phyloP scores from a whole-genome alignment of 2,113 vertebrate species.

The Halichoerus grypus region DNA sequence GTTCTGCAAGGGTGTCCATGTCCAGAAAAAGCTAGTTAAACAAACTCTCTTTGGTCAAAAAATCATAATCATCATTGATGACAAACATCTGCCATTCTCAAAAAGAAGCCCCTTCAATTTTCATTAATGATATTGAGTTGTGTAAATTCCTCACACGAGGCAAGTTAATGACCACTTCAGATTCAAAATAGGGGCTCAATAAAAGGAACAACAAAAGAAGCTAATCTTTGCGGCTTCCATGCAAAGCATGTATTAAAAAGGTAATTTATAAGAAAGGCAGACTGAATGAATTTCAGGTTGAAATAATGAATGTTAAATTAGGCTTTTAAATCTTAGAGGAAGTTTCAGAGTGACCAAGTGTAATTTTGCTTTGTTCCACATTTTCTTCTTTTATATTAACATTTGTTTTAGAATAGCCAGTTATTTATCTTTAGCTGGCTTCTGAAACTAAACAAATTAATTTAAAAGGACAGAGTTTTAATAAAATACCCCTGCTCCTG shows the following conservation, averaged over 20 bases:
- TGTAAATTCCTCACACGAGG: not conserved
- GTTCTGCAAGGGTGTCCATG: not conserved
- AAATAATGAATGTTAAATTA: slow-evolving; percentile 58
- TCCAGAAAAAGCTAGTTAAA: slow-evolving; percentile 11
- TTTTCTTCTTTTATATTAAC: slow-evolving; percentile 57
- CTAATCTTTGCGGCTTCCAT: slow-evolving; percentile 22
- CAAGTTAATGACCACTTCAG: slow-evolving; percentile 21
- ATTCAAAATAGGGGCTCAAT: slow-evolving; percentile 31
- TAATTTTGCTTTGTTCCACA: slow-evolving; percentile 40
- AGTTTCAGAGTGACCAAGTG: slow-evolving; percentile 42
- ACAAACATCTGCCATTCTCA: not conserved
- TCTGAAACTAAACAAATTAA: slow-evolving; percentile 58
- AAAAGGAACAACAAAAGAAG: not conserved
- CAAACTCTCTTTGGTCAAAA: not conserved
- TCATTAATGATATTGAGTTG: not conserved
- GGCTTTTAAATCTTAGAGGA: slow-evolving; percentile 32
- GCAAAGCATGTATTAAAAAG: slow-evolving; percentile 48
- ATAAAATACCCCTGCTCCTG: slow-evolving; percentile 29
- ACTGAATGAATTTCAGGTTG: slow-evolving; percentile 52
- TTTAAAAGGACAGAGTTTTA: slow-evolving; percentile 49
- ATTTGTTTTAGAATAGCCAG: slow-evolving; percentile 52
- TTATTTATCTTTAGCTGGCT: slow-evolving; percentile 53
- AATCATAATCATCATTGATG: not conserved
- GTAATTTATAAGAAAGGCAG: slow-evolving; percentile 53
- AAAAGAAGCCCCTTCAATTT: not conserved